Base-by-base conservation (phyloP, 2,797 vertebrate genomes). In the Chrosomus eos region DNA sequence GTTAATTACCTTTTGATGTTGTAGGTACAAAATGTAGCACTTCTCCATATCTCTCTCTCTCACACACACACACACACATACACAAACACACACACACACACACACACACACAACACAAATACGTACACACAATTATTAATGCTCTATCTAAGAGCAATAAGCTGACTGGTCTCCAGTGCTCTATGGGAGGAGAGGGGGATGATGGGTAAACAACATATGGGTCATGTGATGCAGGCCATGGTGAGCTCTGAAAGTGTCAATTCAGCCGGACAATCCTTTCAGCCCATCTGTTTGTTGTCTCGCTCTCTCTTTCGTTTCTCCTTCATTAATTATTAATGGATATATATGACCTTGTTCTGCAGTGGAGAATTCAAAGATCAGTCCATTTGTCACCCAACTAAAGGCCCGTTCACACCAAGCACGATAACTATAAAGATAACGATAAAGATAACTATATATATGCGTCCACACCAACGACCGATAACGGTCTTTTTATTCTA, bases 271-370 rank as follows among this genome's bases (percentile, higher is more conserved):
- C 36, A 48, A 38, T 36, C 72, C 51, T 86, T 66, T 81, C 70
- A 82, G 60, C 67, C 71, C 83, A 85, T 86, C 83, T 85, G 82
- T 77, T 73, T 77, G 79, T 53, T 85, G 76, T 80, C 64, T 71
- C 75, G 16, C 70, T 77, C 82, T 62, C 58, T 85, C 68, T 81
- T 60, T 36, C 53, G 16, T 83, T 45, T 75, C 79, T 80, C 80
- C 67, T 87, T 83, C 60, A 88, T 89, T 85, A 83, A 88, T 85
- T 89, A 89, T 88, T 80, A 83, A 89, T 86, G 77, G 76, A 85
- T 79, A 68, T 43, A 86, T 87, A 75, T 80, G 73, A 88, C 88
- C 79, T 89, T 68, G 40, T 84, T 84, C 55, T 84, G 78, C 78
- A 79, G 64, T 1, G 19, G 80, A 79, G 76, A 66, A 85, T 71